Conservation (phyloP, 2,888 invertebrate genomes). For the Ischnus inquisitorius region DNA sequence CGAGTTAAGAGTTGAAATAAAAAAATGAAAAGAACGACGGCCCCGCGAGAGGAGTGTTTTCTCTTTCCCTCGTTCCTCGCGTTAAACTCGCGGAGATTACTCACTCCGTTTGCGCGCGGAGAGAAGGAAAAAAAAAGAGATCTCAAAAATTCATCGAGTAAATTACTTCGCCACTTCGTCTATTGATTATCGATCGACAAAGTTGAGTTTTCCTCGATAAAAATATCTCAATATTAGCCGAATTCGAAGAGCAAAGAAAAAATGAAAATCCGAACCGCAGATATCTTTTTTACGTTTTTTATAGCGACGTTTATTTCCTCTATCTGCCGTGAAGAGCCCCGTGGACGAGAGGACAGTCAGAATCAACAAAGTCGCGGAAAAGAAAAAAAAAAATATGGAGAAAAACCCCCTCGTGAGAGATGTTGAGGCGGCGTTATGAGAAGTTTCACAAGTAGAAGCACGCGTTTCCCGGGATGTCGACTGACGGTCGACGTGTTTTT, state of each 20-base stretch:
- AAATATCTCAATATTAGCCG: neutral
- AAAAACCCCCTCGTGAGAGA: neutral
- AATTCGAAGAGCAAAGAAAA: neutral
- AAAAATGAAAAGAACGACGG: slow-evolving; percentile 37
- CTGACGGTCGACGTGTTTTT: slow-evolving; percentile 49
- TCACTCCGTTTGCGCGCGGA: neutral
- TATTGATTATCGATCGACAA: slow-evolving; percentile 20
- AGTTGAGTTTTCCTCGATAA: neutral
- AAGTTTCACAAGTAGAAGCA: slow-evolving; percentile 45
- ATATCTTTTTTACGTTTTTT: slow-evolving; percentile 7
- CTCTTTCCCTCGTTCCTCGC: slow-evolving; percentile 22
- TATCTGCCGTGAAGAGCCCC: slow-evolving; percentile 13
- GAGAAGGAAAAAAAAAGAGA: neutral
- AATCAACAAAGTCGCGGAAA: slow-evolving; percentile 18
- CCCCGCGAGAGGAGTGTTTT: slow-evolving; percentile 14
- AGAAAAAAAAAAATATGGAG: neutral
- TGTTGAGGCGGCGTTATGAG: slow-evolving; percentile 23
- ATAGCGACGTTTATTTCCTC: slow-evolving; percentile 10
- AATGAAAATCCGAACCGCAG: neutral
- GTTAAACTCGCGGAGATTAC: slow-evolving; percentile 39
- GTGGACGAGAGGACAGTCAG: slow-evolving; percentile 3
- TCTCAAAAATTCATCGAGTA: slow-evolving; percentile 19
- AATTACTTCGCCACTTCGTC: slow-evolving; percentile 13
- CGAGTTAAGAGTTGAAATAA: slow-evolving; percentile 36
- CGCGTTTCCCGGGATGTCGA: slow-evolving; percentile 43